Percentiles rank a stretch among this genome's conserved stretches.
These are phyloP conservation scores for Dromas ardeola DNA, from an alignment of 2,113 vertebrate genomes.

Conservation along the genomic window DNA sequence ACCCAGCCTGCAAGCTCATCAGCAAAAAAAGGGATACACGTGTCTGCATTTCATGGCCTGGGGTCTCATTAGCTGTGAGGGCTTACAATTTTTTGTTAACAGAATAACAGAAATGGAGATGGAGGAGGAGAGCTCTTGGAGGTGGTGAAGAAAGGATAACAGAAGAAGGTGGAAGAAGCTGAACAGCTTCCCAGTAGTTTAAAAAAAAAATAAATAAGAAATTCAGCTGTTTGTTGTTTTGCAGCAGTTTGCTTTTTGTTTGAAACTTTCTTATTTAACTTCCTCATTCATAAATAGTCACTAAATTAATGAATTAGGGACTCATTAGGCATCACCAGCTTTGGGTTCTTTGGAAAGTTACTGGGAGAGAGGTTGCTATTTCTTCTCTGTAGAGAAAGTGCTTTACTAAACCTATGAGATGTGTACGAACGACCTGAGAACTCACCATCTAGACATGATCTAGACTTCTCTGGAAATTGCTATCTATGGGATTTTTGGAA, in stretches of 20 bases:
- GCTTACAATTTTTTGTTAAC: not conserved
- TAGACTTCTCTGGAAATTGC: not conserved
- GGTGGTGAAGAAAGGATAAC: not conserved
- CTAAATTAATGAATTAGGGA: not conserved
- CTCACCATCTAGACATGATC: not conserved
- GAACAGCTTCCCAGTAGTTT: not conserved
- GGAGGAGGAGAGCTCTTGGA: not conserved
- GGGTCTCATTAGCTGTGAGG: accelerated
- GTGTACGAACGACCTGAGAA: not conserved
- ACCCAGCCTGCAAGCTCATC: not conserved
- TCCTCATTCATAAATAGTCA: not conserved
- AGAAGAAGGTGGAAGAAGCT: not conserved
- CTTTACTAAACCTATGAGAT: not conserved
- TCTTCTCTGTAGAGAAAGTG: not conserved
- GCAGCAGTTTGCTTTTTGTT: not conserved
- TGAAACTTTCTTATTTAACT: not conserved
- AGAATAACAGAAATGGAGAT: not conserved
- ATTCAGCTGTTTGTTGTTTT: not conserved
- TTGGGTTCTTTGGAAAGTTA: not conserved
- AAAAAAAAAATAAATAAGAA: not conserved
- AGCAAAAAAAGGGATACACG: not conserved
- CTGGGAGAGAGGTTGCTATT: not conserved
- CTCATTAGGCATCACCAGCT: accelerated
- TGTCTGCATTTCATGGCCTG: not conserved
- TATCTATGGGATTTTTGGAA: not conserved